phyloP scores from a whole-genome alignment of 2,888 invertebrate species.

The Synergus japonicus region DNA sequence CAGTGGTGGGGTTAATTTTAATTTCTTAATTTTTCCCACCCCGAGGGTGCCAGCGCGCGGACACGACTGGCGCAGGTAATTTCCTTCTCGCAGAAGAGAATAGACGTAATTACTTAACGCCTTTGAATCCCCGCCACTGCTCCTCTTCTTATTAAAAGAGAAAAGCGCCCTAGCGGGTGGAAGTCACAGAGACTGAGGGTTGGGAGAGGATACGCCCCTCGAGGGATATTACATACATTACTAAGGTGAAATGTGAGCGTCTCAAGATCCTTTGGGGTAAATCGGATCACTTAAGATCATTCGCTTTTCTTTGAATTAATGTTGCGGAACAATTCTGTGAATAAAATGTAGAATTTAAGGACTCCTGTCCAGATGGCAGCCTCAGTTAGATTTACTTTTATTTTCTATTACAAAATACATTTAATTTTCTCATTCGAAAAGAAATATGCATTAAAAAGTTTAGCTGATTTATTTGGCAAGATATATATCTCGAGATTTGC shows the following conservation, averaged over 20 bases:
- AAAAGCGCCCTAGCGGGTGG: conserved; percentile 69
- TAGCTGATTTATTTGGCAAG: not conserved
- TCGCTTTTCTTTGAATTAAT: conserved; percentile 10
- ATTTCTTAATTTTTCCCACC: conserved; percentile 76
- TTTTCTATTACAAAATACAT: not conserved
- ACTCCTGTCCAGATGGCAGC: not conserved
- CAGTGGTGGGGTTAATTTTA: conserved; percentile 73
- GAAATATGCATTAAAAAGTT: not conserved
- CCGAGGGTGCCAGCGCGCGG: conserved; percentile 55
- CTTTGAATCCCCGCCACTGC: conserved; percentile 66
- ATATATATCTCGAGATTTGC: not conserved
- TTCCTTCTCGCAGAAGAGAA: conserved; percentile 75
- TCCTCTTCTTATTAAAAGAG: conserved; percentile 74
- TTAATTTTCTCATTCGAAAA: not conserved
- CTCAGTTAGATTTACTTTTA: not conserved
- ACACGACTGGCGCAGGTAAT: conserved; percentile 67
- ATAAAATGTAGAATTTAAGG: not conserved
- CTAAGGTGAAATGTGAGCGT: conserved; percentile 9
- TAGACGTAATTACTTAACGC: conserved; percentile 78
- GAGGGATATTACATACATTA: conserved; percentile 55
- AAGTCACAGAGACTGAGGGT: conserved; percentile 60
- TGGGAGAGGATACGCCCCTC: conserved; percentile 57
- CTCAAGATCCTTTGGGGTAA: conserved; percentile 10
- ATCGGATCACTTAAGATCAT: conserved; percentile 14
- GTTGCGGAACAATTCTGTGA: not conserved